Evolutionary conservation across 2,113 vertebrate genomes (phyloP), one percentile per base, ranked within the genome.

Genomic region (Oncorhynchus masou): DNA sequence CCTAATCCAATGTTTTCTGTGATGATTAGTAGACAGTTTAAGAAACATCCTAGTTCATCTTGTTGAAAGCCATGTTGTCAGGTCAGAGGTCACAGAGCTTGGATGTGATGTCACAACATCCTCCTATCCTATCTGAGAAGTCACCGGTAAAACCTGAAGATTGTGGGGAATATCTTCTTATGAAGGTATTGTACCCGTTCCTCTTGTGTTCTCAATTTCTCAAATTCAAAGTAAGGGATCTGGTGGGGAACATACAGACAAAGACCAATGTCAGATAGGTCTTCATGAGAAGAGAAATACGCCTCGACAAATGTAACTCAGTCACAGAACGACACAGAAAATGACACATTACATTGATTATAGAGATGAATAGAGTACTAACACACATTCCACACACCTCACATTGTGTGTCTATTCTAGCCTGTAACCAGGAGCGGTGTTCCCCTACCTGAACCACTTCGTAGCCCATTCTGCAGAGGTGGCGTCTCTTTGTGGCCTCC

Each of bases 401-500:
- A 45, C 39, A 45, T 45, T 45, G 39, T 45, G 8, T 45, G 39
- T 45, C 39, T 45, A 45, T 45, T 45, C 39, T 45, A 45, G 9
- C 39, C 39, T 12, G 39, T 11, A 20, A 64, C 22, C 22, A 24
- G 1, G 4, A 24, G 24, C 3, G n/a, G 3, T 4, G 16, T 67
- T 24, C 7, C 15, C 27, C 6, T 62, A 77, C 87, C 85, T 87
- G 81, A 51, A 88, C 79, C 74, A 87, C 68, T 25, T 81, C 74
- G n/a, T 79, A 72, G 45, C 87, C 85, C 74, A 78, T 79, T 20
- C 75, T 79, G 6, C 57, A 22, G 22, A 86, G 84, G 75, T 87
- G 88, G 45, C 88, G 77, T 70, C 81, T 86, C 70, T 89, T 89
- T 1, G 88, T 79, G 65, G 73, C 83, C 48, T 87, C 88, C 76